Base-by-base conservation (phyloP, 2,797 vertebrate genomes). In the Hippocampus kuda region DNA sequence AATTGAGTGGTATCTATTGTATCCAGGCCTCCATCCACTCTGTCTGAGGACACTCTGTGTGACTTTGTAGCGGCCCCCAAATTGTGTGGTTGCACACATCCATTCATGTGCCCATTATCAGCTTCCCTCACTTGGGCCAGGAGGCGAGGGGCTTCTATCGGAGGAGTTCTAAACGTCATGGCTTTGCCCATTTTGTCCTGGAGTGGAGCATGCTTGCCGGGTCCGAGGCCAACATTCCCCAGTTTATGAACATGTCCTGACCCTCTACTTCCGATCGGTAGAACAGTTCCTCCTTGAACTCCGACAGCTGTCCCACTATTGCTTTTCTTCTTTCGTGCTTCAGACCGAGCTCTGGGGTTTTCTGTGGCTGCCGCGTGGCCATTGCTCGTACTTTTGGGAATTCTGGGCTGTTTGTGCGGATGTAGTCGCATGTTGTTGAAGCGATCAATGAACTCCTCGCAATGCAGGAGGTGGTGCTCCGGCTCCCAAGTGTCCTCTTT, bases 401-500 rank as follows among this genome's bases (percentile, higher is more conserved):
- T 84, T 79, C 94, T 93, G 4, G 90, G 74, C 42, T 89, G 86
- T 75, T 93, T 95, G 77, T 97, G 93, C 27, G 91, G 89, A 70
- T 91, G 82, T 66, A 93, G 67, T 0, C 88, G 92, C 30, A 95
- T 91, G 87, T 93, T 93, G 63, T 99, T 96, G 88, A 98, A 98
- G 85, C 96, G 94, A 41, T 98, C 93, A 1, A 99, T 98, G 75
- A 98, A 99, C 82, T 98, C 95, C 86, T 98, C 95, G 65, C 97
- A 99, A 88, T 97, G 95, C 69, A 96, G 87, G 4, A 99, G 90
- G 76, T 99, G 96, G 71, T 98, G 90, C 69, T 97, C 95, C 0
- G 97, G 97, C 83, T 99, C 97, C 96, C 97, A 99, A 0, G 96
- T 98, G 86, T 98, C 96, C 84, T 97, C 95, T 0, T 94, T 94